These are phyloP conservation scores for Parambassis ranga DNA, from an alignment of 2,797 vertebrate species.

Conservation along the genomic window DNA sequence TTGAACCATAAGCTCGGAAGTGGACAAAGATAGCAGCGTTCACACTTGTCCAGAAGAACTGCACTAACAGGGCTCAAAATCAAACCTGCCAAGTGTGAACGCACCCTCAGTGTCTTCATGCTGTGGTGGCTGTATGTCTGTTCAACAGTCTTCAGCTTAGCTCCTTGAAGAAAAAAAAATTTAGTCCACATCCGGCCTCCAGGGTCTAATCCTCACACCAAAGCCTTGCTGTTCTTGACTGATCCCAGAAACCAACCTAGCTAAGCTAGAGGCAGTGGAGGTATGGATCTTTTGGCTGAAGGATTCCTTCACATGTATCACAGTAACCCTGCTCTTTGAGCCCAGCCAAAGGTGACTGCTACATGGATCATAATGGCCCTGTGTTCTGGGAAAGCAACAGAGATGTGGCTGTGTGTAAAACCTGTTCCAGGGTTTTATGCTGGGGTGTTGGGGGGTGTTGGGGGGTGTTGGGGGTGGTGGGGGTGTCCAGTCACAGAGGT, in stretches of 20 bases:
- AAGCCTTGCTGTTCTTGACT: conserved; percentile 64
- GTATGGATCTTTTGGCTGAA: conserved; percentile 44
- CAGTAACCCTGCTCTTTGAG: conserved; percentile 46
- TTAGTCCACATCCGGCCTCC: conserved; percentile 49
- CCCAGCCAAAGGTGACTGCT: conserved; percentile 37
- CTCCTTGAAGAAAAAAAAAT: conserved; percentile 59
- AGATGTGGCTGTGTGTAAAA: conserved; percentile 16
- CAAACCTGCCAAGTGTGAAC: too few species aligned
- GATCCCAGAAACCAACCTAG: conserved; percentile 56
- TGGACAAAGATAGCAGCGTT: too few species aligned
- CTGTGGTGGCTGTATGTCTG: conserved; percentile 35
- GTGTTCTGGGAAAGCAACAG: conserved; percentile 24
- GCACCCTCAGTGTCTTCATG: conserved; percentile 17
- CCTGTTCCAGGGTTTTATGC: background rate
- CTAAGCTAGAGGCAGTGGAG: conserved; percentile 47
- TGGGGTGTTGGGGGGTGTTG: conserved; percentile 7
- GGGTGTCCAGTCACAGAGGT: conserved; percentile 48
- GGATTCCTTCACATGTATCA: conserved; percentile 44
- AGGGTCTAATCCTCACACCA: conserved; percentile 65
- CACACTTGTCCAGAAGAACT: too few species aligned
- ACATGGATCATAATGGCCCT: conserved; percentile 36
- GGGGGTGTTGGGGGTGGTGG: conserved; percentile 3
- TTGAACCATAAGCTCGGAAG: too few species aligned
- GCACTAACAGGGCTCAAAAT: too few species aligned
- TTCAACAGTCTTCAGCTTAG: conserved; percentile 29